Evolutionary conservation across 2,888 invertebrate genomes (phyloP).

Genomic region (Diploptera punctata): DNA sequence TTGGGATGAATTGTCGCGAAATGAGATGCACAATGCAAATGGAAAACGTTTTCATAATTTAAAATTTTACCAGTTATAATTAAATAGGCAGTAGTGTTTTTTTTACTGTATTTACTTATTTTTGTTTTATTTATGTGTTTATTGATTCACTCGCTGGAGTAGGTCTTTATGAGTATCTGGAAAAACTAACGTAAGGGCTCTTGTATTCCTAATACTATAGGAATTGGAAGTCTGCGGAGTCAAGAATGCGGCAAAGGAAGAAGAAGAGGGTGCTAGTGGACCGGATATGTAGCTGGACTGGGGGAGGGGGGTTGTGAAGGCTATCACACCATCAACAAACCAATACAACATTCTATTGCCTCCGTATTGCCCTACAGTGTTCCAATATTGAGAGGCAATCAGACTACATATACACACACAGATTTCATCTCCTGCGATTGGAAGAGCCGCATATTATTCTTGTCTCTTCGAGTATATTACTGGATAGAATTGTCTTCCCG

Average conservation of each 20-base stretch:
- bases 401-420: not conserved
- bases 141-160: too few relatives aligned
- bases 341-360: constrained; percentile 32
- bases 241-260: constrained; percentile 15
- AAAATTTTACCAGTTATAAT: too few relatives aligned
- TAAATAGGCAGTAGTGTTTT: too few relatives aligned
- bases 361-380: constrained; percentile 23
- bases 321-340: constrained; percentile 38
- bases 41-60: too few relatives aligned
- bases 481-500: not conserved
- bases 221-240: not conserved
- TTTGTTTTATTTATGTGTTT: too few relatives aligned
- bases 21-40: too few relatives aligned
- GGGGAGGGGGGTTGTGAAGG: constrained; percentile 2
- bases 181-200: too few relatives aligned
- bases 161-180: too few relatives aligned
- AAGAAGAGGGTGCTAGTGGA: constrained; percentile 5
- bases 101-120: too few relatives aligned
- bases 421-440: constrained; percentile 15
- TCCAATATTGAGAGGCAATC: constrained; percentile 30
- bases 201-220: constrained; percentile 16
- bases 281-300: not conserved
- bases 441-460: constrained; percentile 10
- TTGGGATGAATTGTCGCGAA: too few relatives aligned
- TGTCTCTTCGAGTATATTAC: constrained; percentile 19